Evolutionary conservation across 2,888 invertebrate genomes (phyloP), one percentile per base, ranked within the genome.

Genomic region (Polyploca ridens): DNA sequence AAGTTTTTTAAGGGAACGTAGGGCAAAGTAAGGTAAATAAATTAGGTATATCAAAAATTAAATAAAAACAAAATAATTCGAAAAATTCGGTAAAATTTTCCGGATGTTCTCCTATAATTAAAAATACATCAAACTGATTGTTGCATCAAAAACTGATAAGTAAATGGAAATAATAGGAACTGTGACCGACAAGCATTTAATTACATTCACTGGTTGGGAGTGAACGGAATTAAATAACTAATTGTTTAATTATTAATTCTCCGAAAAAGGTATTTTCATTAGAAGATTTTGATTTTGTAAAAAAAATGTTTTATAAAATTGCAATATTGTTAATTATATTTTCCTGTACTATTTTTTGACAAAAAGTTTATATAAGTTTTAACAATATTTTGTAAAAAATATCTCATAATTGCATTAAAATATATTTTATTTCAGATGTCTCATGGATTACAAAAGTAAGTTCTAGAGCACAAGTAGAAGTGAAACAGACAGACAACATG

Each of bases 181-280:
- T 79, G 70, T 76, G 76, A 80, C 80, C 84, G 82, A 73, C 71
- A 68, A 63, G 69, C 62, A 19, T 66, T 75, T 81, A 86, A 86
- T 80, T 74, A 79, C 73, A 73, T 73, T 77, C 84, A 83, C 82
- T 82, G 85, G 84, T 84, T 88, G 85, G 85, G 68, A 82, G 83
- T 84, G 80, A 78, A 79, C 71, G 71, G 76, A 76, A 80, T 83
- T 84, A 81, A 49, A 19, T 19, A 27, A 27, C 27, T 27, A n/a
- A n/a, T n/a, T n/a, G n/a, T n/a, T n/a, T n/a, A n/a, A n/a, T n/a
- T n/a, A n/a, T n/a, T n/a, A n/a, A n/a, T n/a, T n/a, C n/a, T n/a
- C n/a, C 10, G 10, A 10, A 19, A 49, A 49, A 49, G 7, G 49
- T 49, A 49, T 49, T 46, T 49, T 49, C 1, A 27, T 35, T 35